Evolutionary conservation across 1,140 invertebrate genomes (phyloP).

Genomic region (Psilanteris sp.): DNA sequence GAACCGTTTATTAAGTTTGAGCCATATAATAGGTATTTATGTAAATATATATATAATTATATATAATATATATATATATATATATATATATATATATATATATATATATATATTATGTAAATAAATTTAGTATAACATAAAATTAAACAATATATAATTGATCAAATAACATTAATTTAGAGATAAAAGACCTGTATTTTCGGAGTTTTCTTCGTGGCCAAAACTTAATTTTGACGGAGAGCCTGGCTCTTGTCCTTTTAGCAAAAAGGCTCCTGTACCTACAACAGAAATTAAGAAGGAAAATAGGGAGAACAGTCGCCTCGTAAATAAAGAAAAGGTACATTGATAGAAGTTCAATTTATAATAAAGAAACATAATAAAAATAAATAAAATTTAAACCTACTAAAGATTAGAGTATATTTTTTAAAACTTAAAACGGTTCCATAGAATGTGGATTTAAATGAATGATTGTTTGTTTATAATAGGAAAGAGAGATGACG

Average conservation of each 20-base stretch:
- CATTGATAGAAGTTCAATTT: no score
- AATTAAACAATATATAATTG: no score
- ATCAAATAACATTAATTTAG: no score
- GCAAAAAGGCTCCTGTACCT: slow-evolving; percentile 41
- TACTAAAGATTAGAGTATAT: no score
- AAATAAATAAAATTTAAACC: no score
- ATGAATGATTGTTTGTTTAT: no score
- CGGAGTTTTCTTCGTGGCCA: slow-evolving; percentile 78
- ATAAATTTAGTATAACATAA: background rate
- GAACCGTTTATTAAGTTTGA: slow-evolving; percentile 80
- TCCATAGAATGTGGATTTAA: no score
- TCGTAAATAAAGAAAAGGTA: slow-evolving; percentile 68
- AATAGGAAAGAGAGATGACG: slow-evolving; percentile 82
- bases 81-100: no score
- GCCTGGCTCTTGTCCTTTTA: slow-evolving; percentile 75
- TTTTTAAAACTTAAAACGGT: no score
- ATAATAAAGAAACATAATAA: no score
- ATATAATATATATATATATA: no score
- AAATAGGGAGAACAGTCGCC: slow-evolving; percentile 67
- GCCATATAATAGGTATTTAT: slow-evolving; percentile 75
- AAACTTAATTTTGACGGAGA: slow-evolving; percentile 77
- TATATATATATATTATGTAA: background rate
- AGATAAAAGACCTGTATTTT: slow-evolving; percentile 77
- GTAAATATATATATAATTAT: no score
- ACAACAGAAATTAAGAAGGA: slow-evolving; percentile 72